A percentile compares a stretch with the other conserved stretches of the same genome.
phyloP scores from a whole-genome alignment of 2,113 vertebrate species.

The Pelusios castaneus region DNA sequence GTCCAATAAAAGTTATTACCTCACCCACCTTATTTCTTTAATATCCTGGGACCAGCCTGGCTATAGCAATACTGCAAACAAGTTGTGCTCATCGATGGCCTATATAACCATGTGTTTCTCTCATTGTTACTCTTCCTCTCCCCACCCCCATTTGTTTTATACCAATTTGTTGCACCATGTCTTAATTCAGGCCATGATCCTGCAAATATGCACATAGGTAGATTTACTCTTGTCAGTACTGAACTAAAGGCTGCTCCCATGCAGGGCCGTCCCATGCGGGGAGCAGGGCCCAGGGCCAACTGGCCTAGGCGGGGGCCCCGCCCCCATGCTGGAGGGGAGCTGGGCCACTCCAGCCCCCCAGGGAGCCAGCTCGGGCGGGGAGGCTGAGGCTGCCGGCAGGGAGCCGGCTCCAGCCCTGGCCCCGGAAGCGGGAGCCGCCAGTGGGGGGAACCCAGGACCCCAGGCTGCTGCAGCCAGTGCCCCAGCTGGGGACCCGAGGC shows the following conservation, averaged over 20 bases:
- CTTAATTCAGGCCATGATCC: neutral
- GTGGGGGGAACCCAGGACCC: no score
- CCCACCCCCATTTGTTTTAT: neutral
- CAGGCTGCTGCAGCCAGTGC: no score
- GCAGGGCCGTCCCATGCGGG: no score
- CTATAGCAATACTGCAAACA: neutral
- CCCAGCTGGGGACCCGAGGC: no score
- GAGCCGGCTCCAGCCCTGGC: no score
- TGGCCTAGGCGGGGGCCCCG: no score
- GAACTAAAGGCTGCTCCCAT: neutral
- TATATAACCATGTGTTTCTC: neutral
- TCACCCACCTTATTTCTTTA: neutral
- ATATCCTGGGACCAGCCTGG: neutral
- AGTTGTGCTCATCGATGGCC: neutral
- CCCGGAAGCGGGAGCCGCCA: no score
- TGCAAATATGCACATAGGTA: neutral
- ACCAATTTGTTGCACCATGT: neutral
- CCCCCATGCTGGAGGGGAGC: no score
- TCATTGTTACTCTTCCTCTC: neutral
- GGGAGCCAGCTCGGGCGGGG: no score
- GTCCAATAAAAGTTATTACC: neutral
- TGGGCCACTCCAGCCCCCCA: no score
- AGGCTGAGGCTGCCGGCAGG: no score
- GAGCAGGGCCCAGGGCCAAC: no score
- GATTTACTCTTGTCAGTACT: neutral